These are phyloP conservation scores for Acrocyrtus sp. DNA, from an alignment of 2,888 invertebrate species.

Conservation along the genomic window DNA sequence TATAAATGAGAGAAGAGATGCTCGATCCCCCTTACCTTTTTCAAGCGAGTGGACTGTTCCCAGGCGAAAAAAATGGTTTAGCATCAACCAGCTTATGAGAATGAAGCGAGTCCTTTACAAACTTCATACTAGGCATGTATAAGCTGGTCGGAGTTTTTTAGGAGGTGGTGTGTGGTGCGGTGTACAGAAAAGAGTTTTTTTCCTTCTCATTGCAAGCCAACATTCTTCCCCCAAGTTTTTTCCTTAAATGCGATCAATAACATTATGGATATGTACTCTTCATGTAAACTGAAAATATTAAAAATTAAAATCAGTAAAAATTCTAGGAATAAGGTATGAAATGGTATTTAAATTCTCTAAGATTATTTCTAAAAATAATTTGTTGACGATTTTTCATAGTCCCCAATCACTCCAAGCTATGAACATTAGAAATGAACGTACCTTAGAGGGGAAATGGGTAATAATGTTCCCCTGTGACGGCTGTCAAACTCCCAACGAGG, in stretches of 20 bases:
- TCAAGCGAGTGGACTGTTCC: slow-evolving; percentile 41
- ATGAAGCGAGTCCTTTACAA: no score
- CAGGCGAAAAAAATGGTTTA: slow-evolving; percentile 28
- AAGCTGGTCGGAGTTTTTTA: no score
- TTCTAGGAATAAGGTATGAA: no score
- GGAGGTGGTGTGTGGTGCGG: no score
- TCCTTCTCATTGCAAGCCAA: slow-evolving; percentile 29
- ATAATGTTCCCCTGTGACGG: slow-evolving; percentile 47
- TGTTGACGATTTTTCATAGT: no score
- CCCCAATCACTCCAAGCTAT: slow-evolving; percentile 22
- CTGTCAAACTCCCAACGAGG: slow-evolving; percentile 38
- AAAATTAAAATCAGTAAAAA: no score
- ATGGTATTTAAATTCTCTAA: no score
- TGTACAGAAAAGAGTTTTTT: no score
- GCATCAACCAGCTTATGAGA: slow-evolving; percentile 24
- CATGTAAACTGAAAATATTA: no score
- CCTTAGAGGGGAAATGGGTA: slow-evolving; percentile 35
- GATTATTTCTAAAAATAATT: no score
- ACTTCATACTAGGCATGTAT: no score
- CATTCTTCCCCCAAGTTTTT: slow-evolving; percentile 34
- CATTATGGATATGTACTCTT: slow-evolving; percentile 21
- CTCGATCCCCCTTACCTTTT: slow-evolving; percentile 37
- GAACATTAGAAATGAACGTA: slow-evolving; percentile 14
- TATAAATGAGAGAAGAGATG: slow-evolving; percentile 25
- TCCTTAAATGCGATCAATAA: slow-evolving; percentile 45